These are phyloP conservation scores for Chymomyza caudatula DNA, from an alignment of 2,888 invertebrate species.

Conservation along the genomic window DNA sequence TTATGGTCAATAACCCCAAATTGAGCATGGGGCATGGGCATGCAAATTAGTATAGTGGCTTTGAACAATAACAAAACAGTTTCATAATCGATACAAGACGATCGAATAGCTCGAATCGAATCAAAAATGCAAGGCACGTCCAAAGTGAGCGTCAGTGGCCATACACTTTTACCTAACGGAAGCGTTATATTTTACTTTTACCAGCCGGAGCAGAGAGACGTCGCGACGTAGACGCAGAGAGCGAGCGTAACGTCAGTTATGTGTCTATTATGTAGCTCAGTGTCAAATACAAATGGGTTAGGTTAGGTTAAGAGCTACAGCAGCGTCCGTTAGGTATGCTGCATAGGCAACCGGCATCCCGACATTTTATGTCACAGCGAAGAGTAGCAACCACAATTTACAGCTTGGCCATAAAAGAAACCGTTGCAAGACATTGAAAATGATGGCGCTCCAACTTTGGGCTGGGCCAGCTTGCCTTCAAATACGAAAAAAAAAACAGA, in stretches of 20 bases:
- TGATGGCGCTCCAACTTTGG: not conserved
- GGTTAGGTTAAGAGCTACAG: slow-evolving; percentile 3
- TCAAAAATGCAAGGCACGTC: slow-evolving; percentile 48
- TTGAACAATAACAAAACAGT: slow-evolving; percentile 9
- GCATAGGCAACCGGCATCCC: not conserved
- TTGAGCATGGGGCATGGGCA: slow-evolving; percentile 23
- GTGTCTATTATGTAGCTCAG: slow-evolving; percentile 22
- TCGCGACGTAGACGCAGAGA: no score
- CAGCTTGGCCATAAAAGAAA: not conserved
- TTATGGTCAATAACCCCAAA: slow-evolving; percentile 72
- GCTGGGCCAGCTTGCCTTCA: slow-evolving; percentile 1
- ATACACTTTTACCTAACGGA: slow-evolving; percentile 58
- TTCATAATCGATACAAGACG: slow-evolving; percentile 43
- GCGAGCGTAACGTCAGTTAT: not conserved
- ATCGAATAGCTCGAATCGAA: not conserved
- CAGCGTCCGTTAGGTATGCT: not conserved
- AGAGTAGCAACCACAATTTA: not conserved
- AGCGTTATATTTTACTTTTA: slow-evolving; percentile 42
- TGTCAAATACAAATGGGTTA: slow-evolving; percentile 44
- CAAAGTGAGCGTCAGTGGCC: not conserved
- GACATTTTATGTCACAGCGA: not conserved
- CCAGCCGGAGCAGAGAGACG: no score
- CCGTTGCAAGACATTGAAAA: slow-evolving; percentile 1
- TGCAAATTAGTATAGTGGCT: slow-evolving; percentile 27
- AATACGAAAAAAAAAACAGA: not conserved